Evolutionary conservation across 2,888 invertebrate species (phyloP).

Genomic region (Ellobium chinense): DNA sequence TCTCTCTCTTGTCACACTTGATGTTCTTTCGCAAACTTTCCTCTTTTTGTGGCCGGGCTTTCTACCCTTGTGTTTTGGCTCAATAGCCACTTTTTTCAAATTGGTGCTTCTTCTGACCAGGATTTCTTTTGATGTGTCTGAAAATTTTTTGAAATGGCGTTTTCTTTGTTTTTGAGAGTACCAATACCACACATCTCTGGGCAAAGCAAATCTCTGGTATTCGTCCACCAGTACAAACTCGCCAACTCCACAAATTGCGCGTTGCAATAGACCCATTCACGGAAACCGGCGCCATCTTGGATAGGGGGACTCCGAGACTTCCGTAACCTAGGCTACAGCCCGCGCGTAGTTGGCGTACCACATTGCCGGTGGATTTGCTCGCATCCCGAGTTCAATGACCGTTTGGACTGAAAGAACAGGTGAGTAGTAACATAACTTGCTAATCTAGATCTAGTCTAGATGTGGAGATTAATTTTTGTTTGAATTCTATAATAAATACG

Average conservation of each 20-base stretch:
- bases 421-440: too few relatives aligned
- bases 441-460: too few relatives aligned
- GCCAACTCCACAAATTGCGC: slow-evolving; percentile 20
- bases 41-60: background rate
- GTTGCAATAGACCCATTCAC: too few relatives aligned
- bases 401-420: too few relatives aligned
- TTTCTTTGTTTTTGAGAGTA: slow-evolving; percentile 20
- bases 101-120: background rate
- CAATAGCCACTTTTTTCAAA: slow-evolving; percentile 22
- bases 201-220: slow-evolving; percentile 28
- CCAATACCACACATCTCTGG: slow-evolving; percentile 28
- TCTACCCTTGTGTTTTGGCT: slow-evolving; percentile 27
- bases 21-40: slow-evolving; percentile 1
- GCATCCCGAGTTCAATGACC: too few relatives aligned
- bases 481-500: too few relatives aligned
- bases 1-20: background rate
- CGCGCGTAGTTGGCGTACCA: too few relatives aligned
- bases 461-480: too few relatives aligned
- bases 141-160: slow-evolving; percentile 22
- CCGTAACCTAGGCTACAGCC: too few relatives aligned
- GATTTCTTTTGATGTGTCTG: slow-evolving; percentile 17
- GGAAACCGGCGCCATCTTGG: too few relatives aligned
- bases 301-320: too few relatives aligned
- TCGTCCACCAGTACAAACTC: slow-evolving; percentile 19
- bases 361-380: too few relatives aligned